phyloP scores from a whole-genome alignment of 2,888 invertebrate species.

The Melipona bicolor region DNA sequence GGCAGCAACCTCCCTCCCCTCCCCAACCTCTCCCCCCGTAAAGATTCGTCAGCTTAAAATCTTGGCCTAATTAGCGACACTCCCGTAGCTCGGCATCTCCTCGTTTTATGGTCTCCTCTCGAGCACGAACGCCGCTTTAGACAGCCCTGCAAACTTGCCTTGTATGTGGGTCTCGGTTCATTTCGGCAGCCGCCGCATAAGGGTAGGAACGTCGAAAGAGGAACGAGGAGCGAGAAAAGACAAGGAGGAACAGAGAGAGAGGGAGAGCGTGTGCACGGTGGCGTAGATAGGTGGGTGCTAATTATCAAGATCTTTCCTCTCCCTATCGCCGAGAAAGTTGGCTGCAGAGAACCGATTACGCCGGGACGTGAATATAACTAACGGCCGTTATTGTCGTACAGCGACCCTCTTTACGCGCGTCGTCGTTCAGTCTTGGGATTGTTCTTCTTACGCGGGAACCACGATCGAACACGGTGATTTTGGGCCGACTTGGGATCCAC shows the following conservation, averaged over 20 bases:
- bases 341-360: slow-evolving; percentile 74
- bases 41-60: slow-evolving; percentile 66
- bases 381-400: slow-evolving; percentile 68
- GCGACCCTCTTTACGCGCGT: slow-evolving; percentile 43
- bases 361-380: slow-evolving; percentile 70
- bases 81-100: slow-evolving; percentile 32
- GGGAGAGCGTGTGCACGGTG: slow-evolving; percentile 6
- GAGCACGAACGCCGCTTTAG: slow-evolving; percentile 48
- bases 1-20: neutral
- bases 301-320: slow-evolving; percentile 71
- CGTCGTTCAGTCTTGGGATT: slow-evolving; percentile 10
- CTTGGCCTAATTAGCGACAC: slow-evolving; percentile 69
- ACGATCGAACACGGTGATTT: slow-evolving; percentile 27
- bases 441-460: slow-evolving; percentile 34
- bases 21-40: slow-evolving; percentile 30
- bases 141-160: slow-evolving; percentile 57
- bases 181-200: slow-evolving; percentile 47
- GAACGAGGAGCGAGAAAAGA: neutral
- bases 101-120: slow-evolving; percentile 55
- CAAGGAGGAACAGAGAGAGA: neutral
- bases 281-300: slow-evolving; percentile 69
- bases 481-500: neutral
- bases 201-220: slow-evolving; percentile 2
- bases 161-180: slow-evolving; percentile 70
- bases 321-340: slow-evolving; percentile 73